Percentiles rank a stretch among this genome's conserved stretches.
These are phyloP conservation scores for Serilophus lunatus DNA, from an alignment of 2,113 vertebrate genomes.

Conservation along the genomic window DNA sequence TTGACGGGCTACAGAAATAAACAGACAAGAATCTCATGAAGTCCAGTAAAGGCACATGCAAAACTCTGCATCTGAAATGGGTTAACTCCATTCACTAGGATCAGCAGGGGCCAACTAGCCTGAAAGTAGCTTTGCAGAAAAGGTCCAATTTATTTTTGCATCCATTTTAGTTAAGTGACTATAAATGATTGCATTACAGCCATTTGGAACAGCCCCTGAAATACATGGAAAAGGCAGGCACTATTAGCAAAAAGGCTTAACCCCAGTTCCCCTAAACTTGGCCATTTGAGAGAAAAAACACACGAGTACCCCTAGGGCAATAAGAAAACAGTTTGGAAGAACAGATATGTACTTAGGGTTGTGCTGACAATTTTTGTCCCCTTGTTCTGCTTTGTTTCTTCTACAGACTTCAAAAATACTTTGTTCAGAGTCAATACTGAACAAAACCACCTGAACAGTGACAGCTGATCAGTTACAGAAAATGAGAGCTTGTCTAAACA, in stretches of 20 bases:
- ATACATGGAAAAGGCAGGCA: neutral
- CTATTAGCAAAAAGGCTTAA: neutral
- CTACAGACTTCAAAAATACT: neutral
- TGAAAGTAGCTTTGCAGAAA: neutral
- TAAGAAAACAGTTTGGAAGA: neutral
- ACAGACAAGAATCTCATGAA: neutral
- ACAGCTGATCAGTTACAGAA: neutral
- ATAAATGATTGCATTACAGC: neutral
- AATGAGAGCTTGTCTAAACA: neutral
- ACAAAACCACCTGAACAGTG: neutral
- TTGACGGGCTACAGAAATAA: neutral
- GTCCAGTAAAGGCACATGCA: neutral
- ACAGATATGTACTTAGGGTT: neutral
- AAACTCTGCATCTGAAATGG: neutral
- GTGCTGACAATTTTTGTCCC: neutral
- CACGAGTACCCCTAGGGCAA: accelerated
- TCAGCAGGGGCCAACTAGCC: accelerated
- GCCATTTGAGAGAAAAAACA: neutral
- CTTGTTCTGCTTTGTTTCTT: neutral
- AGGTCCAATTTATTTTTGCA: neutral
- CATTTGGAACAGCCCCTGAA: neutral
- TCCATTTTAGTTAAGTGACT: neutral
- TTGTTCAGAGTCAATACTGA: neutral
- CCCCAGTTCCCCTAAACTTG: neutral
- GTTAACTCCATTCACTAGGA: neutral